phyloP scores from a whole-genome alignment of 1,140 invertebrate species.

The Sitophilus oryzae region DNA sequence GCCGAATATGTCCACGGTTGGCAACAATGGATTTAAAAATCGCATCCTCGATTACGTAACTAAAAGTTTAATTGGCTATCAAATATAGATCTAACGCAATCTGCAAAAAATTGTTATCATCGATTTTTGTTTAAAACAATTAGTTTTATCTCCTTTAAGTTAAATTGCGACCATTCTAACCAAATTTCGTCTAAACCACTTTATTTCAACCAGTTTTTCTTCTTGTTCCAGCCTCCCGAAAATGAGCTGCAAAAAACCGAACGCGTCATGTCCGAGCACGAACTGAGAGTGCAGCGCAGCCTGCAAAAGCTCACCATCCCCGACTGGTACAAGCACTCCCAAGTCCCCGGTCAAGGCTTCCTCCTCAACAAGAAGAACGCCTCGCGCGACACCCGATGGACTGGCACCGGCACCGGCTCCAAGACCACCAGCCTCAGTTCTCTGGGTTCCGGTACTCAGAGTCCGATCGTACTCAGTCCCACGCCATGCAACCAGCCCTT shows the following conservation, averaged over 20 bases:
- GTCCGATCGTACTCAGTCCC: conserved; percentile 38
- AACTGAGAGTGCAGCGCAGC: conserved; percentile 85
- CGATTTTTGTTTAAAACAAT: no score
- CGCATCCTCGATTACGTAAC: no score
- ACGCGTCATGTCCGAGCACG: conserved; percentile 80
- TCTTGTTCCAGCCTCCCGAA: conserved; percentile 73
- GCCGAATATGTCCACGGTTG: no score
- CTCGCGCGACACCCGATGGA: conserved; percentile 33
- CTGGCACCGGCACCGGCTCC: conserved; percentile 42
- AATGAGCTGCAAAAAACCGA: conserved; percentile 85
- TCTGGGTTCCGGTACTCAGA: conserved; percentile 41
- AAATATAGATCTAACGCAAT: no score
- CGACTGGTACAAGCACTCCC: conserved; percentile 88
- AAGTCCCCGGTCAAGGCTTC: conserved; percentile 62
- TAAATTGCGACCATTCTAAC: no score
- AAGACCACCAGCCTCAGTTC: conserved; percentile 43
- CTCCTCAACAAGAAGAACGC: conserved; percentile 44
- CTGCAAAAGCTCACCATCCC: conserved; percentile 88
- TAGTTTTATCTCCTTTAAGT: no score
- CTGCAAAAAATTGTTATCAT: no score
- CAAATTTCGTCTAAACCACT: no score
- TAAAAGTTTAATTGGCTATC: no score
- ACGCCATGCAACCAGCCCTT: conserved; percentile 47
- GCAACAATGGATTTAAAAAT: no score
- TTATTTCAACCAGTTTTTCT: no score